Conservation (phyloP, 2,113 vertebrate genomes). For the Zootoca vivipara region DNA sequence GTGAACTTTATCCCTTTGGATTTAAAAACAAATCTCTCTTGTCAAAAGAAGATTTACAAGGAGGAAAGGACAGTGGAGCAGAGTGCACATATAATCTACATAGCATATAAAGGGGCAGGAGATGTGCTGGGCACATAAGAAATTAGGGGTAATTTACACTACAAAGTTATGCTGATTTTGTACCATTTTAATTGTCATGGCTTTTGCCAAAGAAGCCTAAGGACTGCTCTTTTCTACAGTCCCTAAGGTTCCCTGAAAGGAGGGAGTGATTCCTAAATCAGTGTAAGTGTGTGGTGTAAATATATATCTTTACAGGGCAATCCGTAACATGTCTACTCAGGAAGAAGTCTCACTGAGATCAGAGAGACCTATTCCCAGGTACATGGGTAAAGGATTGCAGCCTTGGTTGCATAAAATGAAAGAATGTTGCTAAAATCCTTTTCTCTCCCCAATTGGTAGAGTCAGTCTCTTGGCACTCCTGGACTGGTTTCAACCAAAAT, state of each 20-base stretch:
- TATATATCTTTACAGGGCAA: not conserved
- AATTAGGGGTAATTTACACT: not conserved
- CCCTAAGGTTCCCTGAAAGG: not conserved
- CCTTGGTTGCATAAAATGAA: not conserved
- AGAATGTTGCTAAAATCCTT: not conserved
- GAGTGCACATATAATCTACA: not conserved
- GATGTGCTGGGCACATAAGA: not conserved
- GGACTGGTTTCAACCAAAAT: conserved; percentile 41
- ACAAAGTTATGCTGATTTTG: not conserved
- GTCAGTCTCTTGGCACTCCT: not conserved
- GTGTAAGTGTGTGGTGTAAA: not conserved
- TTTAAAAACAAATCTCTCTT: not conserved
- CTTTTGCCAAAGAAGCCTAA: not conserved
- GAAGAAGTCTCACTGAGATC: not conserved
- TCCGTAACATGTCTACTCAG: not conserved
- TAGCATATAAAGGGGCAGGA: not conserved
- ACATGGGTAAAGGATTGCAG: not conserved
- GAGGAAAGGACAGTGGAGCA: not conserved
- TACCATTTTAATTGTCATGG: not conserved
- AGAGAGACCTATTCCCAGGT: not conserved
- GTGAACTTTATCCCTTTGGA: not conserved
- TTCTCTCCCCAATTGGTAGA: not conserved
- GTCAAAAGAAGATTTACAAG: not conserved
- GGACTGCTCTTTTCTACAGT: not conserved
- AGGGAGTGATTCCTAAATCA: not conserved